Conservation (phyloP, 2,113 vertebrate genomes). For the Phalacrocorax brasilianus region DNA sequence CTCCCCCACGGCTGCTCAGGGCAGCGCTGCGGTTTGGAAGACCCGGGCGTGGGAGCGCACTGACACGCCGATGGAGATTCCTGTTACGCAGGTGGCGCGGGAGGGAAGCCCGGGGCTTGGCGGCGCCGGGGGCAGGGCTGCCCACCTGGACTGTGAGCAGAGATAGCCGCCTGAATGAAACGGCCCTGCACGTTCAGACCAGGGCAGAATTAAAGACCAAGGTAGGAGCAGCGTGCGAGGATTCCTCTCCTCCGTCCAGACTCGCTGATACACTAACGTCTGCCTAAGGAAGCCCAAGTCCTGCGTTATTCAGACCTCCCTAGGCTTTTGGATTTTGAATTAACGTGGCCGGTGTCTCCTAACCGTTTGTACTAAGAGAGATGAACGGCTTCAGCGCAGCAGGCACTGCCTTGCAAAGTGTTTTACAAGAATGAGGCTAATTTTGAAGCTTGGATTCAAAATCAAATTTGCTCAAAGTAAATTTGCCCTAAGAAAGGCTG, state of each 20-base stretch:
- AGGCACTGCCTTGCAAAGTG: not conserved
- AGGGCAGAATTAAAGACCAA: not conserved
- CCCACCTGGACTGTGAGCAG: not conserved
- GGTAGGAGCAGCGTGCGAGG: not conserved
- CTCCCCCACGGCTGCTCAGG: not conserved
- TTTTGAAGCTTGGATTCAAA: not conserved
- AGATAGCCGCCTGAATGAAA: no score
- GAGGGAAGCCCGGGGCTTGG: not conserved
- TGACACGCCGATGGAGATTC: not conserved
- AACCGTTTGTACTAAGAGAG: not conserved
- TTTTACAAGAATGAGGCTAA: not conserved
- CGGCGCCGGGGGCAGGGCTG: not conserved
- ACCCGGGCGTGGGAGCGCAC: not conserved
- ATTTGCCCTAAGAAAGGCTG: not conserved
- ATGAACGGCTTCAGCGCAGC: not conserved
- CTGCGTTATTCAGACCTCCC: not conserved
- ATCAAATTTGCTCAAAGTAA: not conserved
- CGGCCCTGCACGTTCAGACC: not conserved
- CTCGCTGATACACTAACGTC: not conserved
- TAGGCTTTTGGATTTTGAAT: not conserved
- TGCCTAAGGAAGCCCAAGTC: not conserved
- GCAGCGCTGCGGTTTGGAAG: not conserved
- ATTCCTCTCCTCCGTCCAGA: not conserved
- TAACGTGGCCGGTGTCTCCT: not conserved
- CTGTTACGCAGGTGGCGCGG: rapidly evolving